A percentile compares a stretch with the other conserved stretches of the same genome.
Conservation (phyloP, 2,888 invertebrate genomes). For the Drosophila kanekoi region DNA sequence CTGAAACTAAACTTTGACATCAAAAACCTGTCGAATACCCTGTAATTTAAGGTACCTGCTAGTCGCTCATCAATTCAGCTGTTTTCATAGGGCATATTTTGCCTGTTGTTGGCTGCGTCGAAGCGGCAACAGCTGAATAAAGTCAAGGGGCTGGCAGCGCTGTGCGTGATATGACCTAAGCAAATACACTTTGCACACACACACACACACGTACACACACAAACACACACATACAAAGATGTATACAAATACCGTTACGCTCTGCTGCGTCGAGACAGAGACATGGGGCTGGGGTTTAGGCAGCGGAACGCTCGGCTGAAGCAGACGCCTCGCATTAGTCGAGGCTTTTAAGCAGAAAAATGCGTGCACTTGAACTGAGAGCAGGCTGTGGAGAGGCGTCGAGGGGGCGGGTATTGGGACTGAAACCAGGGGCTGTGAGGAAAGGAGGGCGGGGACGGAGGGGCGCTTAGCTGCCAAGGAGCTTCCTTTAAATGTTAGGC, state of each 20-base stretch:
- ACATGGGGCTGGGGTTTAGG: conserved; percentile 18
- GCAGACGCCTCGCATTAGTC: conserved; percentile 76
- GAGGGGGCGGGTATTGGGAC: neutral
- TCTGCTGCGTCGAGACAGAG: conserved; percentile 77
- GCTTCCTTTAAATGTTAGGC: conserved; percentile 58
- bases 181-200: conserved; percentile 68
- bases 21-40: neutral
- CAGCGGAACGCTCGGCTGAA: conserved; percentile 37
- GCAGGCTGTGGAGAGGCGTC: neutral
- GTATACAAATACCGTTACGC: conserved; percentile 59
- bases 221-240: conserved; percentile 14
- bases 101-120: conserved; percentile 24
- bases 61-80: neutral
- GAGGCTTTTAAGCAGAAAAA: conserved; percentile 81
- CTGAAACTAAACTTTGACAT: too few relatives aligned
- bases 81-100: neutral
- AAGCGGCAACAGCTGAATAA: conserved; percentile 55
- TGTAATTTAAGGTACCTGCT: conserved; percentile 7
- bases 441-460: neutral
- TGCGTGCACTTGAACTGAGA: conserved; percentile 72
- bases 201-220: conserved; percentile 22
- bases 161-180: conserved; percentile 68
- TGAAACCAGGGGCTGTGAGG: too few relatives aligned
- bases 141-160: conserved; percentile 54
- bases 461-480: conserved; percentile 12